Base-by-base conservation (phyloP, 2,888 invertebrate species). In the Caenorhabditis sinica region DNA sequence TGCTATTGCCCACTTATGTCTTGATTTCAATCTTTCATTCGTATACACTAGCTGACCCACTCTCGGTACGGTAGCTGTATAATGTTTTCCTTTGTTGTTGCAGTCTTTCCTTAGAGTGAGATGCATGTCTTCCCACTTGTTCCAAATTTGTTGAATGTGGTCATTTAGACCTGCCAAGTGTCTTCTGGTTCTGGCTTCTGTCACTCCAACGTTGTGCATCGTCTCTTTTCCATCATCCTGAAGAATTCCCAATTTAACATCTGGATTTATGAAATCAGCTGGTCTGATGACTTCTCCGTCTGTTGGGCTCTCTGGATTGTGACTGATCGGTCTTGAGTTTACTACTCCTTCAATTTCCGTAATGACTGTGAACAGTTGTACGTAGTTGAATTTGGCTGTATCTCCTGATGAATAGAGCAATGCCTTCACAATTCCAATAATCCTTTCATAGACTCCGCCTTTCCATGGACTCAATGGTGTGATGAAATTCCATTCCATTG, bases 331-430 rank as follows among this genome's bases (percentile, higher is more conserved):
- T 58, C 58, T 28, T 8, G 58, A 58, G 15, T 58, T 58, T 11
- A 58, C 58, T 17, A 58, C 30, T 23, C 30, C 58, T 58, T 58
- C 58, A 13, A 58, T 58, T 30, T 58, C 58, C 15, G 58, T 58
- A 15, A 58, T 30, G 3, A 30, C 15, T 28, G 58, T 58, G 17
- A 58, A 58, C 13, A 58, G 17, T 30, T 58, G 58, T 1, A 58
- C 58, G 17, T 30, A 58, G 17, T 58, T 58, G 13, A 58, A 30
- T 8, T 58, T 11, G 30, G 15, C 28, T 0, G 58, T 58, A 11
- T 30, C 58, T 58, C 58, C 58, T 28, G 58, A 58, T 0, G 28
- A 11, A 13, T 58, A 30, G 5, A 58, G 17, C 5, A 58, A 17
- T 30, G 33, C 33, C n/a, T n/a, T n/a, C n/a, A n/a, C n/a, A n/a